These are phyloP conservation scores for Nipponia nippon DNA, from an alignment of 2,113 vertebrate genomes.

Conservation along the genomic window DNA sequence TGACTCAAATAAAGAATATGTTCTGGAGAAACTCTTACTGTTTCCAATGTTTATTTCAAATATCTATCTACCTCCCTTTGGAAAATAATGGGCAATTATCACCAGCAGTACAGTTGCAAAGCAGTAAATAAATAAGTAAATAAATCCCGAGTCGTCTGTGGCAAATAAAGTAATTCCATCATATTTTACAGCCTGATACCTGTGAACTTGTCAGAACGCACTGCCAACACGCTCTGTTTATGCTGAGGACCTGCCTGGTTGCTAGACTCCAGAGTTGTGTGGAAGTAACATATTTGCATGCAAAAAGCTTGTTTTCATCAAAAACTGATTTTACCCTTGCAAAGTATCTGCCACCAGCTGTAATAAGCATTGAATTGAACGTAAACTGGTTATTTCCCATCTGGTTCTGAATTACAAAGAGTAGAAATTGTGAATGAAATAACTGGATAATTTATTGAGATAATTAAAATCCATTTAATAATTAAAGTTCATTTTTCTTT, in stretches of 20 bases:
- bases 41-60: neutral
- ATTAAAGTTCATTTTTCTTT: neutral
- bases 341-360: neutral
- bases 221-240: neutral
- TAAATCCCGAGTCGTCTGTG: neutral
- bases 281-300: neutral
- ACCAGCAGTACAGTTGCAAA: neutral
- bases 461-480: neutral
- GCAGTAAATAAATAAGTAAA: neutral
- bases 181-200: neutral
- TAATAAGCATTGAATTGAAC: neutral
- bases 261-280: neutral
- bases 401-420: neutral
- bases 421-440: neutral
- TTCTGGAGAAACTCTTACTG: neutral
- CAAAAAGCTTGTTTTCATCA: neutral
- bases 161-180: neutral
- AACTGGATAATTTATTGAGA: neutral
- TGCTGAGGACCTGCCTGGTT: neutral
- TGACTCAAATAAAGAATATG: neutral
- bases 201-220: neutral
- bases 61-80: neutral
- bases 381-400: neutral
- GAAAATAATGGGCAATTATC: neutral
- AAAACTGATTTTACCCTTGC: neutral